A percentile compares a stretch with the other conserved stretches of the same genome.
Evolutionary conservation across 2,888 invertebrate species (phyloP).

Genomic region (Campoplex capitator): DNA sequence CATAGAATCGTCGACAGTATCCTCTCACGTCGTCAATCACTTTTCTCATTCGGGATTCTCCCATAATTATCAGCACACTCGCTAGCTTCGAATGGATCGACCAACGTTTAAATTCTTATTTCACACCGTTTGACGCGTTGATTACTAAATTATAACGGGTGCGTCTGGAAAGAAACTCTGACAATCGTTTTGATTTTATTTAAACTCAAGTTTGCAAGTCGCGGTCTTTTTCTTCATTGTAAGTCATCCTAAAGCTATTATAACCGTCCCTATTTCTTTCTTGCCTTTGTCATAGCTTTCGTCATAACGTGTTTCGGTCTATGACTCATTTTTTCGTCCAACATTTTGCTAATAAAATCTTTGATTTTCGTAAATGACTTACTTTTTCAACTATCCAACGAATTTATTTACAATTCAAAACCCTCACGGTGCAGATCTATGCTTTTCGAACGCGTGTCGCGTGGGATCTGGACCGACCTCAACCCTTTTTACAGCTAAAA

Average conservation of each 20-base stretch:
- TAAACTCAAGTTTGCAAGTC: not conserved
- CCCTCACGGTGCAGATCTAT: too few species aligned
- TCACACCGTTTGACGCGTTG: not conserved
- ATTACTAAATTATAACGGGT: not conserved
- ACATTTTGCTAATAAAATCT: too few species aligned
- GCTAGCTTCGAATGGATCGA: not conserved
- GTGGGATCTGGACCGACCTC: too few species aligned
- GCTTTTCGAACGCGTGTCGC: too few species aligned
- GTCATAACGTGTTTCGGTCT: not conserved
- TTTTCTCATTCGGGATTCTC: not conserved
- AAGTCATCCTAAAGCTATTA: not conserved
- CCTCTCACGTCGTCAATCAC: constrained; percentile 4
- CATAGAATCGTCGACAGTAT: not conserved
- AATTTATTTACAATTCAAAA: too few species aligned
- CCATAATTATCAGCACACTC: not conserved
- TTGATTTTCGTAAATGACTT: not conserved
- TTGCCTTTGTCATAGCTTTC: not conserved
- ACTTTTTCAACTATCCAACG: not conserved
- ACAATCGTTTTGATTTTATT: not conserved
- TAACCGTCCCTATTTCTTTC: not conserved
- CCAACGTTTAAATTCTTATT: not conserved
- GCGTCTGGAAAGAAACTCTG: not conserved
- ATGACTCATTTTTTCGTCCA: not conserved
- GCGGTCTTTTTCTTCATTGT: not conserved
- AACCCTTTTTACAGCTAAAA: too few species aligned